Evolutionary conservation across 2,113 vertebrate species (phyloP), one percentile per base, ranked within the genome.

Genomic region (Meleagris gallopavo): DNA sequence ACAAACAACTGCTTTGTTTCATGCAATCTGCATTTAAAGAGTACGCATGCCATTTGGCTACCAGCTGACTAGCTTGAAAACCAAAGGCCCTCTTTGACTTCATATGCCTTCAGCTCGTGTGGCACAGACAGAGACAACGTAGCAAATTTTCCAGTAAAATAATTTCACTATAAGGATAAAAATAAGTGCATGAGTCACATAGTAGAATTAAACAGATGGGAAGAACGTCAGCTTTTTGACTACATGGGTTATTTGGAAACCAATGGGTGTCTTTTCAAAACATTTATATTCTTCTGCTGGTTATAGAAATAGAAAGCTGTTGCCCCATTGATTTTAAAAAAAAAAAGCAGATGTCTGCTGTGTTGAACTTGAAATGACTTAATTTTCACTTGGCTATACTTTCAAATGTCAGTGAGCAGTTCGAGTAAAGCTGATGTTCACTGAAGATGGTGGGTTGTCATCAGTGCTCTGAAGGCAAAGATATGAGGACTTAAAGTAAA

Each of bases 261-360:
- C 94, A 88, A 91, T 88, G 80, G 88, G 96, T 97, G 92, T 66
- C 76, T 96, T 97, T 91, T 93, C 89, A 86, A 91, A 85, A 94
- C 7, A 5, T 67, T 91, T 4, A 7, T 91, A 52, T 69, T 79
- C 21, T 80, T 9, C 40, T 72, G 5, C 41, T 66, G 60, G 41
- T 24, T 95, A 32, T 74, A 77, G 50, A 77, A 77, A 36, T 62
- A 30, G 30, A 88, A 89, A 71, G 29, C 43, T 41, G 13, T 76
- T 88, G 32, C 65, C 10, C 12, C 4, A 2, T 8, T 93, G 80
- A 83, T 93, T 88, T 16, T 15, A 15, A 29, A 52, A 29, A 52
- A 52, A 83, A 94, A 91, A 94, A 94, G 90, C 40, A 72, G 41
- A 13, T 13, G 60, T 83, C 54, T 89, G 69, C 60, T 78, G 11